Conservation (phyloP, 1,140 invertebrate species). For the Drosophila truncata region DNA sequence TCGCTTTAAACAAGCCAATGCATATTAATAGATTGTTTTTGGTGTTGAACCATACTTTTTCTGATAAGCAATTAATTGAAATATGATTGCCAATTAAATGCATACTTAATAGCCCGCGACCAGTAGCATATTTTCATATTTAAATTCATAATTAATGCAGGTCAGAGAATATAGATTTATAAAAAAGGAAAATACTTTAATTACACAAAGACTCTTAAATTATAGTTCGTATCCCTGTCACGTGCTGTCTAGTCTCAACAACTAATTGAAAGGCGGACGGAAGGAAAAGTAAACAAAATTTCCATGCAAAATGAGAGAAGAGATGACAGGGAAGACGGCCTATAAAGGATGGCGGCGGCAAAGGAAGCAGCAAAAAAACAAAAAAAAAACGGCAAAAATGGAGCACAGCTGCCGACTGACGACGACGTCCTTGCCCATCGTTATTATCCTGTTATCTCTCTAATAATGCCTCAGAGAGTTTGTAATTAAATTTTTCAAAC, state of each 20-base stretch:
- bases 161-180: constrained; percentile 22
- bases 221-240: constrained; percentile 58
- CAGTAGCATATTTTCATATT: constrained; percentile 67
- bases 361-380: constrained; percentile 12
- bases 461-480: constrained; percentile 83
- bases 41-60: constrained; percentile 37
- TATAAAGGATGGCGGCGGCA: constrained; percentile 47
- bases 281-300: constrained; percentile 63
- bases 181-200: constrained; percentile 21
- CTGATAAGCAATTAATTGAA: constrained; percentile 75
- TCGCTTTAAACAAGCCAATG: constrained; percentile 25
- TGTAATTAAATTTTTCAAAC: constrained; percentile 84
- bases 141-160: constrained; percentile 61
- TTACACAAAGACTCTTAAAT: constrained; percentile 51
- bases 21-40: constrained; percentile 36
- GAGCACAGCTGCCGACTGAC: constrained; percentile 66
- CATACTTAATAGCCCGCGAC: constrained; percentile 51
- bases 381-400: constrained; percentile 32
- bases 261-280: constrained; percentile 77
- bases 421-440: constrained; percentile 74
- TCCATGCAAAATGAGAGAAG: constrained; percentile 53
- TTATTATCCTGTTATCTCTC: constrained; percentile 84
- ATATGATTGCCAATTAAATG: constrained; percentile 80
- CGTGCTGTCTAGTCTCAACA: constrained; percentile 73
- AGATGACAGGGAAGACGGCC: constrained; percentile 48